Evolutionary conservation across 2,113 vertebrate genomes (phyloP).

Genomic region (Poecilia latipinna): DNA sequence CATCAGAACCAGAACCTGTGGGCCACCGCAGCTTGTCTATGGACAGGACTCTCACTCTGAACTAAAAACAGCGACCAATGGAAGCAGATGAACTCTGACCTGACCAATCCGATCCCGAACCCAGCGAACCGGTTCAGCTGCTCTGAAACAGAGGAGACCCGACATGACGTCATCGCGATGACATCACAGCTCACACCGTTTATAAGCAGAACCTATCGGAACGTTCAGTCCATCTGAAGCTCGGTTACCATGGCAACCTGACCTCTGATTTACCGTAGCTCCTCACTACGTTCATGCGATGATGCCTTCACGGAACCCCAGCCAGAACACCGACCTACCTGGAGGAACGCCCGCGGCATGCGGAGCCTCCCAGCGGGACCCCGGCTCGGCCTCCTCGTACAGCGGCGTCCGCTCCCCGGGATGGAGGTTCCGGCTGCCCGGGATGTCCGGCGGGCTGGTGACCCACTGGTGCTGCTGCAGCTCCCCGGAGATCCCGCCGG

Average conservation of each 20-base stretch:
- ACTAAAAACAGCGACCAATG: background rate
- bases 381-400: slow-evolving; percentile 72
- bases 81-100: slow-evolving; percentile 62
- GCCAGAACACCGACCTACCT: slow-evolving; percentile 66
- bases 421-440: slow-evolving; percentile 94
- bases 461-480: slow-evolving; percentile 88
- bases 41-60: background rate
- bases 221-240: no score
- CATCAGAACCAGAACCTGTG: background rate
- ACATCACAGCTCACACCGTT: background rate
- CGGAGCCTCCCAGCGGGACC: background rate
- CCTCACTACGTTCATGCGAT: no score
- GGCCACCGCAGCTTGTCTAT: background rate
- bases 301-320: background rate
- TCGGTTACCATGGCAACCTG: no score
- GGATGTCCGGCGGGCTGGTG: slow-evolving; percentile 92
- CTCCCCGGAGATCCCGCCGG: slow-evolving; percentile 77
- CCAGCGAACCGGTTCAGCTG: slow-evolving; percentile 66
- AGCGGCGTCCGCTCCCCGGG: slow-evolving; percentile 87
- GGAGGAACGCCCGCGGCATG: slow-evolving; percentile 68
- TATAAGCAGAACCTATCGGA: no score
- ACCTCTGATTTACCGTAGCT: background rate
- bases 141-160: slow-evolving; percentile 32
- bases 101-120: slow-evolving; percentile 84
- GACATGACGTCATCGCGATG: background rate